Percentiles rank a stretch among this genome's conserved stretches.
Evolutionary conservation across 2,113 vertebrate species (phyloP).

Genomic region (Chloropsis hardwickii): DNA sequence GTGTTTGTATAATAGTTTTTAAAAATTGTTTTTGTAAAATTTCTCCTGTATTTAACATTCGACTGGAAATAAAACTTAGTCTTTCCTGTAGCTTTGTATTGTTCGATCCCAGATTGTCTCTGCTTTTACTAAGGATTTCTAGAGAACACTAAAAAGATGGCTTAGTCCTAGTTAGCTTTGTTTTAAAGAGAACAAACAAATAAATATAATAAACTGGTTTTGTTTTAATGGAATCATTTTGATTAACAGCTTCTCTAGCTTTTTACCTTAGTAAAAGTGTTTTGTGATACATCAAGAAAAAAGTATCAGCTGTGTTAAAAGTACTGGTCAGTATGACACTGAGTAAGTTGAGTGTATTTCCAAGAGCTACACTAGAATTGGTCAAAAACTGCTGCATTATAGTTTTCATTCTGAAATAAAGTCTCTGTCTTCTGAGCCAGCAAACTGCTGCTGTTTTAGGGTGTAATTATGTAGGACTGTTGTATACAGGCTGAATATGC

Average conservation of each 20-base stretch:
- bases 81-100: background rate
- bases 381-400: background rate
- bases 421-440: background rate
- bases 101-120: background rate
- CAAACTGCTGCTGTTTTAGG: background rate
- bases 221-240: background rate
- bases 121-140: background rate
- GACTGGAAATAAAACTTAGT: background rate
- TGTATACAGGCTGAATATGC: background rate
- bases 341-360: background rate
- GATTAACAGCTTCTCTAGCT: background rate
- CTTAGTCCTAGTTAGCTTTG: background rate
- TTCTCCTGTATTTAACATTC: background rate
- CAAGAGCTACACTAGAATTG: background rate
- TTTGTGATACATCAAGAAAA: background rate
- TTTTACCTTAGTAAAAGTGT: background rate
- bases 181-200: background rate
- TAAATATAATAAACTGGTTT: background rate
- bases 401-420: background rate
- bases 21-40: background rate
- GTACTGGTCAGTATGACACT: background rate
- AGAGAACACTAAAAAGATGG: background rate
- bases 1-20: background rate
- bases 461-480: background rate
- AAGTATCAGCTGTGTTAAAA: background rate